Base-by-base conservation (phyloP, 2,113 vertebrate species). In the Morone chrysops region DNA sequence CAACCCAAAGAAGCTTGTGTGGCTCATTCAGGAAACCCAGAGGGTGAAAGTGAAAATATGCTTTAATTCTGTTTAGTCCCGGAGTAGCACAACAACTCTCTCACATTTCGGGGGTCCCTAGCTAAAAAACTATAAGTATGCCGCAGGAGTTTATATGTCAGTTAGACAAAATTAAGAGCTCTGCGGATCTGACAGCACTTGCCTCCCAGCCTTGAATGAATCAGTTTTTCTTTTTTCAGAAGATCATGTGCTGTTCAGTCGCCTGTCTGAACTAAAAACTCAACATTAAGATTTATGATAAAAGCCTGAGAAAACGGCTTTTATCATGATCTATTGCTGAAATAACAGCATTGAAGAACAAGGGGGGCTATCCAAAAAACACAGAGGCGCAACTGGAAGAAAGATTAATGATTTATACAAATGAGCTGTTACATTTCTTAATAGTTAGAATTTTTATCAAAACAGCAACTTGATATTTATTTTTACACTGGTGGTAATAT, bases 161-260 rank as follows among this genome's bases (percentile, higher is more conserved):
- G 84, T 68, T 22, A 54, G 70, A 83, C 47, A 45, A 80, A 84
- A 88, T 85, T 41, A 86, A 80, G 75, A 87, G 60, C 57, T 70
- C 6, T 60, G 66, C 65, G 40, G 72, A 41, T 77, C 47, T 36
- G 83, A 87, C 85, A 78, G 77, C 14, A 1, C 4, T 11, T 11
- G 60, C 81, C 91, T 84, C 53, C 43, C 68, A 74, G 84, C 75
- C 31, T 20, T 40, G 8, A 62, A 76, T 81, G 59, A 82, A 84
- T 82, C 47, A 17, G 20, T 41, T 8, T 22, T 57, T 54, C 66
- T 62, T 77, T 17, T 75, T 25, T 66, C 45, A 47, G 45, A 47
- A 4, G 45, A 47, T 10, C 1, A 1, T 51, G 16, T 43, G 43
- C 53, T 45, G 36, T 31, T 22, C 22, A 20, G 56, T 57, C 14